Evolutionary conservation across 2,888 invertebrate genomes (phyloP).

Genomic region (Lasioglossum lativentre): DNA sequence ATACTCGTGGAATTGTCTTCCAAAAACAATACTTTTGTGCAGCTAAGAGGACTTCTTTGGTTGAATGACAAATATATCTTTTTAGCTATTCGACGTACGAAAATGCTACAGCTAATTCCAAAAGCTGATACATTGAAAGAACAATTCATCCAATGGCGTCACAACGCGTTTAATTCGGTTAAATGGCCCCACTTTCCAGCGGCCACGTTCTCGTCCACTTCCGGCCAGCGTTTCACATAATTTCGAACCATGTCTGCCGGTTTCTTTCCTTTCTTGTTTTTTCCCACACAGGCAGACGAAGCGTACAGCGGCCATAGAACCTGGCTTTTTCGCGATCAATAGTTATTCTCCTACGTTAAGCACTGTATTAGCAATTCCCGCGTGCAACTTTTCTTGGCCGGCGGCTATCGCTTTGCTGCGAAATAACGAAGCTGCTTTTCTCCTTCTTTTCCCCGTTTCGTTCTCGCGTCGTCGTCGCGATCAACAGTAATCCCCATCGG

Average conservation of each 20-base stretch:
- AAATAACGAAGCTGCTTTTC: not conserved
- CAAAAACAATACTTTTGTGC: too few relatives aligned
- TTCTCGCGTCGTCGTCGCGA: not conserved
- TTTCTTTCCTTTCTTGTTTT: not conserved
- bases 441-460: not conserved
- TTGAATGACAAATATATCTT: not conserved
- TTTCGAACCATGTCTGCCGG: not conserved
- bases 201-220: not conserved
- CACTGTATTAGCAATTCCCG: constrained; percentile 40
- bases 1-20: too few relatives aligned
- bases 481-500: not conserved
- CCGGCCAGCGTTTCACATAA: not conserved
- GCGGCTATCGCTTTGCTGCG: not conserved
- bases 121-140: not conserved
- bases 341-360: constrained; percentile 44
- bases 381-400: constrained; percentile 20
- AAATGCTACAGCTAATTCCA: not conserved
- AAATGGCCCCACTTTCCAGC: constrained; percentile 7
- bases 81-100: not conserved
- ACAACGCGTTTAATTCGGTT: not conserved
- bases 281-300: not conserved
- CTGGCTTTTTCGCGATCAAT: constrained; percentile 46
- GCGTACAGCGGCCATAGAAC: not conserved
- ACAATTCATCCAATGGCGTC: not conserved
- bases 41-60: too few relatives aligned